Conservation (phyloP, 2,113 vertebrate genomes). For the Rhinopomastus cyanomelas region DNA sequence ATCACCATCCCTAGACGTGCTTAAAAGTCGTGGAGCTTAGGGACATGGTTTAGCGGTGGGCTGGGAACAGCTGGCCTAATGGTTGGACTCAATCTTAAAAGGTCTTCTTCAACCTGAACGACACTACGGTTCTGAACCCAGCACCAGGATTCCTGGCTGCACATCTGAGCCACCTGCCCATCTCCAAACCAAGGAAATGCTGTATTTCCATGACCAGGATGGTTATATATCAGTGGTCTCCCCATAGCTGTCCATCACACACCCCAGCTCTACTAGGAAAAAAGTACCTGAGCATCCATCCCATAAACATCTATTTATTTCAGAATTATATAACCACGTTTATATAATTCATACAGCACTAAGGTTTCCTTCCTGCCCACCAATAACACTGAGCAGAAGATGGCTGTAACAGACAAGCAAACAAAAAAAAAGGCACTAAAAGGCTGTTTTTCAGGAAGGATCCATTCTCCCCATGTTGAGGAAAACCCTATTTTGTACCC, state of each 20-base stretch:
- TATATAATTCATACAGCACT: background rate
- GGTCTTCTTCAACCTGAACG: no score
- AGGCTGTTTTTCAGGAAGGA: background rate
- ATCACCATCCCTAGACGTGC: no score
- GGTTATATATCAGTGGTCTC: background rate
- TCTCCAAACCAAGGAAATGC: background rate
- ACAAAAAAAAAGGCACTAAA: background rate
- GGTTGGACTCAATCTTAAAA: no score
- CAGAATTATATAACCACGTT: background rate
- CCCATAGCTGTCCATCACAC: background rate
- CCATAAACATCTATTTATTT: background rate
- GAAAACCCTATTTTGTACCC: background rate
- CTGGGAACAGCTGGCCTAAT: no score
- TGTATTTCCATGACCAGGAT: background rate
- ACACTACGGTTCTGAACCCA: conserved; percentile 37
- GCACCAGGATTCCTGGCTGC: conserved; percentile 35
- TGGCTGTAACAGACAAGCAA: background rate
- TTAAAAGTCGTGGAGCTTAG: no score
- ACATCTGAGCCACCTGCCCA: background rate
- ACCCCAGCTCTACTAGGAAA: background rate
- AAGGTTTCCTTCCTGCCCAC: background rate
- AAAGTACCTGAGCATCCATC: background rate
- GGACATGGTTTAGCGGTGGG: no score
- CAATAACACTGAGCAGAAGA: background rate
- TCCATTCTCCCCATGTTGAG: background rate